phyloP scores from a whole-genome alignment of 2,113 vertebrate genomes.

The mouse (Mus musculus) region GRCm39 chr8:108095501-108096000 shows the following conservation, averaged over 20 bases:
- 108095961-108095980: slow-evolving; percentile 94
- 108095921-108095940: slow-evolving; percentile 92
- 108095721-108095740: slow-evolving; percentile 92
- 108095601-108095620: slow-evolving; percentile 93
- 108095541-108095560: slow-evolving; percentile 87
- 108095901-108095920: slow-evolving; percentile 90
- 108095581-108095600: slow-evolving; percentile 83
- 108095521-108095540: slow-evolving; percentile 90
- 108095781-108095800: slow-evolving; percentile 95
- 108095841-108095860: slow-evolving; percentile 89
- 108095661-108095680: slow-evolving; percentile 90
- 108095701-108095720: slow-evolving; percentile 87
- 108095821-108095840: slow-evolving; percentile 89
- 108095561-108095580: slow-evolving; percentile 91
- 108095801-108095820: slow-evolving; percentile 94
- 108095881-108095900: slow-evolving; percentile 96
- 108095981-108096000: slow-evolving; percentile 92
- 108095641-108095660: slow-evolving; percentile 86
- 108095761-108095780: slow-evolving; percentile 90
- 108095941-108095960: slow-evolving; percentile 94
- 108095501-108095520: slow-evolving; percentile 92
- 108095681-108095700: slow-evolving; percentile 88
- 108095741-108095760: slow-evolving; percentile 93
- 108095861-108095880: slow-evolving; percentile 93
- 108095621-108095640: slow-evolving; percentile 88